A percentile compares a stretch with the other conserved stretches of the same genome.
These are phyloP conservation scores for Spea hammondii DNA, from an alignment of 2,797 vertebrate species.

Conservation along the genomic window DNA sequence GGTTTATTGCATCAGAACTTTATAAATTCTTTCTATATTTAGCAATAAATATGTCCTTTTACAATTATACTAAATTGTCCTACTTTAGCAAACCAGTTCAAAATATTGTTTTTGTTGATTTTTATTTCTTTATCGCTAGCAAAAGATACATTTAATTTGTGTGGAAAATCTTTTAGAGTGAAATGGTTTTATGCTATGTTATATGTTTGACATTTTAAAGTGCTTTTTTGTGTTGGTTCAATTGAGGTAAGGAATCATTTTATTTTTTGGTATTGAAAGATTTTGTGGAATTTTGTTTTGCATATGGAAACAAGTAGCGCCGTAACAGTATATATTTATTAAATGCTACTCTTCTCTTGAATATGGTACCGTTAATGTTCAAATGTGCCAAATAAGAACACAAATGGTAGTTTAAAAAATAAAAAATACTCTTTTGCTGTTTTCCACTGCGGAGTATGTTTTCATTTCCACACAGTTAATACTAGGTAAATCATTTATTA, in stretches of 20 bases:
- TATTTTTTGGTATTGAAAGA: neutral
- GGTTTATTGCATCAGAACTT: too few species aligned
- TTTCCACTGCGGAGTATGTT: neutral
- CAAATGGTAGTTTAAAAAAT: conserved; percentile 4
- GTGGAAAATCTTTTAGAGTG: neutral
- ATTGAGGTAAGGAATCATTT: neutral
- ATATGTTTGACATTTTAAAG: neutral
- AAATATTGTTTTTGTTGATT: too few species aligned
- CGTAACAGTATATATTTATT: neutral
- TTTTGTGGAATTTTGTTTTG: neutral
- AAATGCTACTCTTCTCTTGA: neutral
- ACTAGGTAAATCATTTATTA: conserved; percentile 31
- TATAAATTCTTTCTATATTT: too few species aligned
- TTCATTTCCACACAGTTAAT: conserved; percentile 23
- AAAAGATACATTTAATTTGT: neutral
- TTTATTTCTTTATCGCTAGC: neutral
- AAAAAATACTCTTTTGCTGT: neutral
- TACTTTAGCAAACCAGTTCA: too few species aligned
- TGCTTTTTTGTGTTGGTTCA: neutral
- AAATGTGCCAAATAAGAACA: conserved; percentile 15
- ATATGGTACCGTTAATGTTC: conserved; percentile 7
- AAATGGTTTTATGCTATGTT: conserved; percentile 1
- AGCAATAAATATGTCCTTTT: too few species aligned
- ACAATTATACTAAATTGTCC: too few species aligned
- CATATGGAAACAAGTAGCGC: neutral